Conservation (phyloP, 2,888 invertebrate species). For the Coelinius sp. region DNA sequence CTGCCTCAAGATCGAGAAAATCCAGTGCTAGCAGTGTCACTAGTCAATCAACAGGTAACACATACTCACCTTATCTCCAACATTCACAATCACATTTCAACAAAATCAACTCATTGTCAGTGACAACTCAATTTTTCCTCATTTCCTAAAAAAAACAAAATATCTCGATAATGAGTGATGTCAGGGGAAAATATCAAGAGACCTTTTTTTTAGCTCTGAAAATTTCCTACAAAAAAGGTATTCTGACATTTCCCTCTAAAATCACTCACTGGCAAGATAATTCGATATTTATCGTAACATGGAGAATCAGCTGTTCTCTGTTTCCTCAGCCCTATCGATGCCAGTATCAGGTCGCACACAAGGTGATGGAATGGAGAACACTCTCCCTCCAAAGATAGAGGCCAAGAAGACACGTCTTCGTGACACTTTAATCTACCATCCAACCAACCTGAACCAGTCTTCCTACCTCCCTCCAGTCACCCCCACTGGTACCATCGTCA, state of each 20-base stretch:
- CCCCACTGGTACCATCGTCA: slow-evolving; percentile 75
- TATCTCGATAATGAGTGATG: too few species aligned
- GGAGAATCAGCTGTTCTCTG: too few species aligned
- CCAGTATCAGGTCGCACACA: slow-evolving; percentile 74
- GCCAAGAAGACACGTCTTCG: slow-evolving; percentile 62
- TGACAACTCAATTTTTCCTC: too few species aligned
- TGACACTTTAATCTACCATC: slow-evolving; percentile 69
- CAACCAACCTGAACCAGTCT: slow-evolving; percentile 64
- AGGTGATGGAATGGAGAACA: slow-evolving; percentile 85
- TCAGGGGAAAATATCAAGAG: too few species aligned
- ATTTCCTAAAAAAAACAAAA: too few species aligned
- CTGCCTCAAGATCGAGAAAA: slow-evolving; percentile 13
- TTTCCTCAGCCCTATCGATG: slow-evolving; percentile 40
- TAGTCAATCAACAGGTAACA: slow-evolving; percentile 38
- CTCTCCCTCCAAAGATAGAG: slow-evolving; percentile 52
- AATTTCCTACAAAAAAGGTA: neutral
- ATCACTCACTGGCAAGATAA: too few species aligned
- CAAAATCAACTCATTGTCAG: too few species aligned
- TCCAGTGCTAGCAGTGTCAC: neutral
- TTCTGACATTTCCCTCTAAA: neutral
- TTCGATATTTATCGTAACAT: too few species aligned
- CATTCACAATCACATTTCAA: neutral
- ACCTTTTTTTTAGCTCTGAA: too few species aligned
- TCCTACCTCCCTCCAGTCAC: slow-evolving; percentile 69
- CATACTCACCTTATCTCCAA: neutral